A percentile compares a stretch with the other conserved stretches of the same genome.
phyloP scores from a whole-genome alignment of 2,888 invertebrate species.

The Steinernema scapterisci region DNA sequence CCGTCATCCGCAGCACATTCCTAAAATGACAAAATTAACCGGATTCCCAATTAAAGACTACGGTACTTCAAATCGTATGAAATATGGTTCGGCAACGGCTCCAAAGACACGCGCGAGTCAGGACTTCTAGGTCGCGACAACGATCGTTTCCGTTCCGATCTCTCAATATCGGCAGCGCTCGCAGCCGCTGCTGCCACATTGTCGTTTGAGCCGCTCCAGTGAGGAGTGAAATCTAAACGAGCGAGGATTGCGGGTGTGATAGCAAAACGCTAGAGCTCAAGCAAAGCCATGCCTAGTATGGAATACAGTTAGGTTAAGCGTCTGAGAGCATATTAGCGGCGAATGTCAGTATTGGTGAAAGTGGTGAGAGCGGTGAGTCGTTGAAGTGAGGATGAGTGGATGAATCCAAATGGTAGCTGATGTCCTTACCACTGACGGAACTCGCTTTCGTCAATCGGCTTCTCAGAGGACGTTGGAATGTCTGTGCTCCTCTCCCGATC shows the following conservation, averaged over 20 bases:
- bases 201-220: slow-evolving; percentile 37
- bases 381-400: slow-evolving; percentile 22
- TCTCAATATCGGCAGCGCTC: neutral
- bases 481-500: slow-evolving; percentile 1
- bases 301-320: slow-evolving; percentile 21
- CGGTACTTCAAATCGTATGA: slow-evolving; percentile 71
- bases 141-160: slow-evolving; percentile 47
- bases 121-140: slow-evolving; percentile 53
- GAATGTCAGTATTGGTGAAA: neutral
- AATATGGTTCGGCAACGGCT: slow-evolving; percentile 70
- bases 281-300: slow-evolving; percentile 1
- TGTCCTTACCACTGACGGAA: slow-evolving; percentile 43
- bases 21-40: slow-evolving; percentile 52
- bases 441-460: slow-evolving; percentile 37
- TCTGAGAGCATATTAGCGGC: neutral
- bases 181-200: slow-evolving; percentile 19
- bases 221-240: slow-evolving; percentile 41
- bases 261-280: neutral
- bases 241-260: neutral
- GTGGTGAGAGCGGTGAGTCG: slow-evolving; percentile 15
- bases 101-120: slow-evolving; percentile 37
- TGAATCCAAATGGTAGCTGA: neutral
- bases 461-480: neutral
- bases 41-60: neutral
- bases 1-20: slow-evolving; percentile 78